Conservation (phyloP, 1,140 invertebrate genomes). For the Bombus pascuorum region DNA sequence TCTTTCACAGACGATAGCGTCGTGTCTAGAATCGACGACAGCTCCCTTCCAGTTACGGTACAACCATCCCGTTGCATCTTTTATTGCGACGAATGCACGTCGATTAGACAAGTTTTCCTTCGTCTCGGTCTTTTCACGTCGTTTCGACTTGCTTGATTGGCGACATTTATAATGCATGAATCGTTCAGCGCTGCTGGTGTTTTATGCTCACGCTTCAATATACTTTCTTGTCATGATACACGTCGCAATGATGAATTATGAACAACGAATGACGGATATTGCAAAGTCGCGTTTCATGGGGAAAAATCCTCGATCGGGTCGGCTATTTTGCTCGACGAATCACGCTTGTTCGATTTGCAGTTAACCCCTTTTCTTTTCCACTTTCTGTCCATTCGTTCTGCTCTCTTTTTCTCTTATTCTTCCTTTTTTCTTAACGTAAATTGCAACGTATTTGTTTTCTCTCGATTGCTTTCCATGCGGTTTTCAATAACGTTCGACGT, state of each 20-base stretch:
- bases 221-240: slow-evolving; percentile 12
- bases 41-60: not conserved
- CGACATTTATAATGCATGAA: slow-evolving; percentile 36
- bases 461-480: not conserved
- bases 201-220: slow-evolving; percentile 14
- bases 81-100: slow-evolving; percentile 55
- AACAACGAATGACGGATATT: not conserved
- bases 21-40: slow-evolving; percentile 31
- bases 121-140: slow-evolving; percentile 15
- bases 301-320: not conserved
- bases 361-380: not conserved
- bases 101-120: slow-evolving; percentile 52
- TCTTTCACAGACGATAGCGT: slow-evolving; percentile 44
- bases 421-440: not conserved
- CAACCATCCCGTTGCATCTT: slow-evolving; percentile 51
- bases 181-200: not conserved
- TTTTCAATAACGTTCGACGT: not conserved
- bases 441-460: slow-evolving; percentile 14
- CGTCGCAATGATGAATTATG: slow-evolving; percentile 24
- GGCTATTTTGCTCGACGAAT: not conserved
- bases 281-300: not conserved
- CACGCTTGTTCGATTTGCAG: not conserved
- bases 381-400: not conserved
- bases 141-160: slow-evolving; percentile 27
- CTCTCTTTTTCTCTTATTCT: not conserved